These are phyloP conservation scores for Tribolium freemani DNA, from an alignment of 2,888 invertebrate genomes.

Conservation along the genomic window DNA sequence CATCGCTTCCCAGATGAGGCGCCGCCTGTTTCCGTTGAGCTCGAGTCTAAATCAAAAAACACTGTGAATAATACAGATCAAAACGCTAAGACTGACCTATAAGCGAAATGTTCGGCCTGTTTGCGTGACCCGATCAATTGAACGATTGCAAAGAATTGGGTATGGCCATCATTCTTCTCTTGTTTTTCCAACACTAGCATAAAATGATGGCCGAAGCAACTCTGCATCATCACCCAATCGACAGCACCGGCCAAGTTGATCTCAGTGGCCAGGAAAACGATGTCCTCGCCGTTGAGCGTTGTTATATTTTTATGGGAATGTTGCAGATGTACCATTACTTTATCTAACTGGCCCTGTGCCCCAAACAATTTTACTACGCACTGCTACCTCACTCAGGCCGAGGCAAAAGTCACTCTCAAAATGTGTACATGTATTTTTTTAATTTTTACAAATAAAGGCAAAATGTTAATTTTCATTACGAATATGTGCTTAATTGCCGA, in stretches of 20 bases:
- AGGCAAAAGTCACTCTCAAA: no score
- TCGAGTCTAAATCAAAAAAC: constrained; percentile 79
- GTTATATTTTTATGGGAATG: constrained; percentile 98
- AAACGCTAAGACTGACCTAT: constrained; percentile 73
- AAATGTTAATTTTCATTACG: no score
- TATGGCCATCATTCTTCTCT: constrained; percentile 96
- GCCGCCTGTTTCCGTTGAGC: constrained; percentile 93
- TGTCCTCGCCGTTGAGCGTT: constrained; percentile 98
- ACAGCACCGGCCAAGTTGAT: constrained; percentile 99
- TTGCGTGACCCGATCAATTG: constrained; percentile 98
- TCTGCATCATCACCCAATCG: constrained; percentile 99
- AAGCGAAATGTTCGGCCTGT: constrained; percentile 99
- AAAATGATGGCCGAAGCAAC: constrained; percentile 98
- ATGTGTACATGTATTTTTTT: no score
- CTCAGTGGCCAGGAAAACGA: constrained; percentile 99
- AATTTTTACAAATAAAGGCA: no score
- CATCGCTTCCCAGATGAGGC: constrained; percentile 99
- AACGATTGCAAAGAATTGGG: constrained; percentile 98
- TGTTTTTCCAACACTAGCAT: constrained; percentile 99
- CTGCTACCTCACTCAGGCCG: no score
- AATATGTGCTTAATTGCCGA: no score
- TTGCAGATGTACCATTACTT: constrained; percentile 99
- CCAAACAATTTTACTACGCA: background rate
- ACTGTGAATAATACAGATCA: background rate
- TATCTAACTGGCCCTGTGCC: constrained; percentile 86